A percentile compares a stretch with the other conserved stretches of the same genome.
phyloP scores from a whole-genome alignment of 2,888 invertebrate species.

The Chromoteleia sp. region DNA sequence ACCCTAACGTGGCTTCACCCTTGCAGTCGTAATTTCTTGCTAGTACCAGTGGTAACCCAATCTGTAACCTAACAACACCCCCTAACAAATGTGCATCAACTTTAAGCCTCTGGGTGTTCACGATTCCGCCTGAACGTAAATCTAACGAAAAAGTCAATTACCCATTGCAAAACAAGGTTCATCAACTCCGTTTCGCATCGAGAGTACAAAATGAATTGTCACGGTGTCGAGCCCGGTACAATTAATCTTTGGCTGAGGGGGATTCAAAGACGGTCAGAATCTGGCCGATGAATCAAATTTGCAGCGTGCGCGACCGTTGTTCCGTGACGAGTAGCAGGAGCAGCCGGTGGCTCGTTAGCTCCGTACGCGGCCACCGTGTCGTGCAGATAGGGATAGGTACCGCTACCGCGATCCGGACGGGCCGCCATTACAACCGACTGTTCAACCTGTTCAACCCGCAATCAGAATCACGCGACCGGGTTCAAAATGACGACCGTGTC shows the following conservation, averaged over 20 bases:
- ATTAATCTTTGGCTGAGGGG: conserved; percentile 24
- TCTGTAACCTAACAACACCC: too few species aligned
- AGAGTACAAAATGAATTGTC: conserved; percentile 30
- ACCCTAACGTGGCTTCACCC: too few species aligned
- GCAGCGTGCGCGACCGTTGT: conserved; percentile 48
- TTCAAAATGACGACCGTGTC: conserved; percentile 69
- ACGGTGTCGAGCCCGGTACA: conserved; percentile 18
- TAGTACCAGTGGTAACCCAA: too few species aligned
- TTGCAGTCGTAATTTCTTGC: too few species aligned
- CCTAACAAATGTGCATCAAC: too few species aligned
- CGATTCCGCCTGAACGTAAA: not conserved
- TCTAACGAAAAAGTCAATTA: conserved; percentile 12
- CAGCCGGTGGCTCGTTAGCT: conserved; percentile 61
- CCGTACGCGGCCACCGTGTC: conserved; percentile 60
- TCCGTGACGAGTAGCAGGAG: conserved; percentile 40
- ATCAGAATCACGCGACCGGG: conserved; percentile 76
- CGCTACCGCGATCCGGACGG: conserved; percentile 73
- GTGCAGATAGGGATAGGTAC: conserved; percentile 72
- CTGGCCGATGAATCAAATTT: conserved; percentile 51
- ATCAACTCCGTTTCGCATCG: conserved; percentile 11
- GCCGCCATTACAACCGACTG: conserved; percentile 74
- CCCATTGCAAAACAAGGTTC: not conserved
- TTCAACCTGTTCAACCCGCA: conserved; percentile 78
- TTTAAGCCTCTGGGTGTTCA: not conserved
- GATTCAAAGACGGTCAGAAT: conserved; percentile 20